Conservation (phyloP, 2,113 vertebrate species). For the Nasalis larvatus region DNA sequence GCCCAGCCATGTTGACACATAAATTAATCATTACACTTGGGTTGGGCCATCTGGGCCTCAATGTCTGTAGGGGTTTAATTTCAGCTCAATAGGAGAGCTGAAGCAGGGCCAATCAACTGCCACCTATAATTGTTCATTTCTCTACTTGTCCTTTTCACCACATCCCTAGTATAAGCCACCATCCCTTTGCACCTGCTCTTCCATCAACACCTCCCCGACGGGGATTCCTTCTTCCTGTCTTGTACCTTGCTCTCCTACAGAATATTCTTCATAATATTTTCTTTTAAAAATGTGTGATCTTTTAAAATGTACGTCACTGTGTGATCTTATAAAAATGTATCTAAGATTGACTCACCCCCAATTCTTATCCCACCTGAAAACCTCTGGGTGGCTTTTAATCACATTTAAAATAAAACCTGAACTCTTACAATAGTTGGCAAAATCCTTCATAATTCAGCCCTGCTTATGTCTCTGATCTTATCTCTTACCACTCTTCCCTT, state of each 20-base stretch:
- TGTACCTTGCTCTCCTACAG: neutral
- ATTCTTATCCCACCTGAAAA: neutral
- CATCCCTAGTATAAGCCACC: neutral
- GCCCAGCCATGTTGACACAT: neutral
- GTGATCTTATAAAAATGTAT: neutral
- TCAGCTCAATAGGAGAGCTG: neutral
- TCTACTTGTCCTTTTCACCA: neutral
- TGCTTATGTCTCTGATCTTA: neutral
- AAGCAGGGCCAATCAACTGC: neutral
- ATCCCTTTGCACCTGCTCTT: neutral
- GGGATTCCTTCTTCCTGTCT: neutral
- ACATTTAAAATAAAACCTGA: neutral
- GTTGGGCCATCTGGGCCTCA: neutral
- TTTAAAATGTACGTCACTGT: neutral
- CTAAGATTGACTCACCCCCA: neutral
- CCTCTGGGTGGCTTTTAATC: neutral
- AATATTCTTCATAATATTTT: neutral
- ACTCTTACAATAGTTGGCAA: neutral
- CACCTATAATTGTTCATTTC: neutral
- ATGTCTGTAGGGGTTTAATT: neutral
- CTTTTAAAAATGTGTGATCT: neutral
- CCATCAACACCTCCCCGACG: neutral
- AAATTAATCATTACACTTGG: neutral
- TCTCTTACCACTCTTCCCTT: neutral
- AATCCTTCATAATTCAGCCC: neutral